Evolutionary conservation across 2,797 vertebrate species (phyloP).

Genomic region (Iguana delicatissima): DNA sequence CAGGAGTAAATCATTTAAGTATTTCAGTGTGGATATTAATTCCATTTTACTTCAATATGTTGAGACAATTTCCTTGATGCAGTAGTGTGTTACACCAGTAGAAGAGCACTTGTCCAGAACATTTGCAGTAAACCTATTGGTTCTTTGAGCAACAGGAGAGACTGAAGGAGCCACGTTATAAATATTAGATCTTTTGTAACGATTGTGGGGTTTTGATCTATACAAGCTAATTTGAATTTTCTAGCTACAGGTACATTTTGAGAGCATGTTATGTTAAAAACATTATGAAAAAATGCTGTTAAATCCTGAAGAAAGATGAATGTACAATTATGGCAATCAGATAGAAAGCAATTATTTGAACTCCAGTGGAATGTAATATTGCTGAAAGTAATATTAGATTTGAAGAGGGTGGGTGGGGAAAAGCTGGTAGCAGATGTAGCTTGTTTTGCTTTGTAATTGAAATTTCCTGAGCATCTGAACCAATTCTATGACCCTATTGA

Average conservation of each 20-base stretch:
- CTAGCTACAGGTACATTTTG: slow-evolving; percentile 19
- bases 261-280: slow-evolving; percentile 25
- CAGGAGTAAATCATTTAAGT: not conserved
- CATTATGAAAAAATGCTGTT: slow-evolving; percentile 16
- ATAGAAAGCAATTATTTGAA: slow-evolving; percentile 63
- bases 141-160: slow-evolving; percentile 14
- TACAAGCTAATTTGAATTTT: not conserved
- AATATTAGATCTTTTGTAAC: not conserved
- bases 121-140: not conserved
- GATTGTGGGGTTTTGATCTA: slow-evolving; percentile 17
- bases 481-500: slow-evolving; percentile 73
- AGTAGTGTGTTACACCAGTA: not conserved
- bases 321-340: slow-evolving; percentile 65
- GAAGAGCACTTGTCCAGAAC: not conserved
- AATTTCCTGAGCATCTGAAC: slow-evolving; percentile 74
- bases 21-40: slow-evolving; percentile 42
- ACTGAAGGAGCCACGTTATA: not conserved
- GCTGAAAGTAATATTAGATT: slow-evolving; percentile 65
- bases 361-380: slow-evolving; percentile 48
- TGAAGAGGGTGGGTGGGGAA: slow-evolving; percentile 45
- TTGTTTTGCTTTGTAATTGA: slow-evolving; percentile 77
- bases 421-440: slow-evolving; percentile 38
- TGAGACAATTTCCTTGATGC: not conserved
- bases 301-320: slow-evolving; percentile 32
- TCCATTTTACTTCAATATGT: not conserved